Evolutionary conservation across 2,797 vertebrate species (phyloP).

Genomic region (Sebastes paucispinis): DNA sequence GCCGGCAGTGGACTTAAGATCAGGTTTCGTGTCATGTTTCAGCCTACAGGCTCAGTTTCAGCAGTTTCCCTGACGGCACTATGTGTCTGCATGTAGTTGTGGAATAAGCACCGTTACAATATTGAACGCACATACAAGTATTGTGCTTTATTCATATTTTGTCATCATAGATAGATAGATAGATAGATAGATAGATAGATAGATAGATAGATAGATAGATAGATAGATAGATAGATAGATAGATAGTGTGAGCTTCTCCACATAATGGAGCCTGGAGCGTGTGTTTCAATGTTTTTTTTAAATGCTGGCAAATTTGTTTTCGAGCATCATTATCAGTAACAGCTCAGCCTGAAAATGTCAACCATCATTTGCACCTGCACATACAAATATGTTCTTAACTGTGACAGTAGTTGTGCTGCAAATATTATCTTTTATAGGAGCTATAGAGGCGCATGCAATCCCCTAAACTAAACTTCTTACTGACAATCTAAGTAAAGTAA

Average conservation of each 20-base stretch:
- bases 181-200: not conserved
- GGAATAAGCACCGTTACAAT: not conserved
- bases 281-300: not conserved
- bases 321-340: not conserved
- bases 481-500: not conserved
- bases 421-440: not conserved
- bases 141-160: not conserved
- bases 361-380: not conserved
- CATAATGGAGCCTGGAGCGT: not conserved
- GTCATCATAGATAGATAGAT: not conserved
- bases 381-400: not conserved
- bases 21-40: constrained; percentile 59
- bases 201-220: not conserved
- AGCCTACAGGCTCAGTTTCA: constrained; percentile 30
- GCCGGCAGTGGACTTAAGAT: constrained; percentile 29
- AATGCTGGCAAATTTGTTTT: constrained; percentile 2
- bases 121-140: not conserved
- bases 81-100: not conserved
- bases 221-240: not conserved
- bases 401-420: not conserved
- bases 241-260: not conserved
- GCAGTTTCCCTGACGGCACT: constrained; percentile 28
- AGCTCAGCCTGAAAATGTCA: not conserved
- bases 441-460: not conserved
- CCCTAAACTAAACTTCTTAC: not conserved